Evolutionary conservation across 2,797 vertebrate genomes (phyloP).

Genomic region (Columba guinea): DNA sequence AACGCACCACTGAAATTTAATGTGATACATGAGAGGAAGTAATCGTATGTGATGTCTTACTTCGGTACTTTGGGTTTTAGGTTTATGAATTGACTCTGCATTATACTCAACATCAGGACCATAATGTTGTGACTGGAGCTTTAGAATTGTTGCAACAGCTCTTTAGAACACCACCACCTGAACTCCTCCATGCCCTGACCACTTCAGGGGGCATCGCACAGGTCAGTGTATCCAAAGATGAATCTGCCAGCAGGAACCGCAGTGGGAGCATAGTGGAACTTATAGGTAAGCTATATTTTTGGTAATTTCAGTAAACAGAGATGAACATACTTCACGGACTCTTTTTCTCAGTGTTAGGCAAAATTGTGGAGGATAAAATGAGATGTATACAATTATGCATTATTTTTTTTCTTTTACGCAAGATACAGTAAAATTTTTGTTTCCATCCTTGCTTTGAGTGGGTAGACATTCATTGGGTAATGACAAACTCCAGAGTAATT

Average conservation of each 20-base stretch:
- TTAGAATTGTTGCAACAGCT: conserved; percentile 94
- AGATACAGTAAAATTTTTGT: neutral
- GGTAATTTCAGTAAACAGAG: neutral
- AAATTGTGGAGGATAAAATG: neutral
- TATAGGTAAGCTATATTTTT: conserved; percentile 81
- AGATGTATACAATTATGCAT: neutral
- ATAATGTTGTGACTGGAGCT: conserved; percentile 95
- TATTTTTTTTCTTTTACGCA: neutral
- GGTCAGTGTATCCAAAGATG: conserved; percentile 82
- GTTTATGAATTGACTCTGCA: conserved; percentile 94
- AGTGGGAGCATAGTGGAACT: conserved; percentile 93
- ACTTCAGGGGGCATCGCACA: conserved; percentile 81
- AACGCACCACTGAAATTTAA: neutral
- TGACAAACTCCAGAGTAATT: neutral
- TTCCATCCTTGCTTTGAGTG: neutral
- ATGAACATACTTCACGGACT: neutral
- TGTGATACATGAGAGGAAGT: neutral
- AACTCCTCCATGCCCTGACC: conserved; percentile 89
- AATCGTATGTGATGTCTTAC: neutral
- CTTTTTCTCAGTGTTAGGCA: neutral
- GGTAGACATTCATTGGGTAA: neutral
- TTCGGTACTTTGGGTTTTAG: conserved; percentile 65
- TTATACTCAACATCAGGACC: conserved; percentile 95
- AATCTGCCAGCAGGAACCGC: conserved; percentile 80
- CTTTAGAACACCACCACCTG: conserved; percentile 90